Evolutionary conservation across 2,113 vertebrate genomes (phyloP), one percentile per base, ranked within the genome.

Genomic region (Epinephelus cyanopodus): DNA sequence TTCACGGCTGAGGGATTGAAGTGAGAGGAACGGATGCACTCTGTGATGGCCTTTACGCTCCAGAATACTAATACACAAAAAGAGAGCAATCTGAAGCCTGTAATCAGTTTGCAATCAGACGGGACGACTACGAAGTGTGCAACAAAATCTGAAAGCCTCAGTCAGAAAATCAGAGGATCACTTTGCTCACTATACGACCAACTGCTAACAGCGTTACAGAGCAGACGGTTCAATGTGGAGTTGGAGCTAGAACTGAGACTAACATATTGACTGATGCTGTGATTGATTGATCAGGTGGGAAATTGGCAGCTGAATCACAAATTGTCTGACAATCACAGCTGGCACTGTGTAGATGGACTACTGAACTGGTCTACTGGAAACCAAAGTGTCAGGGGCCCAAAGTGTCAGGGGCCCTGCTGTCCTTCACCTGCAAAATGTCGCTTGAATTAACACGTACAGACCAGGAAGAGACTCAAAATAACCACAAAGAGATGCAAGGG

Each of bases 21-120:
- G 86, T 56, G 64, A 82, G 71, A 82, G 58, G 53, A 83, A 70
- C 14, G 57, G 84, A 79, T 79, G 81, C 82, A 58, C 78, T 56
- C 9, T 5, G 52, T 1, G 80, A 86, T 33, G 60, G 80, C 66
- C 63, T 83, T 84, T 88, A 87, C 83, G 89, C 85, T 86, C 39
- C 79, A 74, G 89, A 90, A 92, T 87, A 73, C 84, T 79, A 80
- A 91, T 81, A 89, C 83, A 90, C 77, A 90, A 82, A 77, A 78
- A 53, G 8, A 61, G 48, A 74, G 67, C 52, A 58, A 87, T 84
- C 65, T 81, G 45, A 83, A 68, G 74, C 53, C 2, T 64, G 64
- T 67, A 87, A 88, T 87, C 77, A 87, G 64, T 85, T 85, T 80
- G 64, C 72, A 87, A 81, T 92, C 82, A 89, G 84, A 79, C 14